Conservation (phyloP, 2,797 vertebrate species). For the Naso thynnoides region DNA sequence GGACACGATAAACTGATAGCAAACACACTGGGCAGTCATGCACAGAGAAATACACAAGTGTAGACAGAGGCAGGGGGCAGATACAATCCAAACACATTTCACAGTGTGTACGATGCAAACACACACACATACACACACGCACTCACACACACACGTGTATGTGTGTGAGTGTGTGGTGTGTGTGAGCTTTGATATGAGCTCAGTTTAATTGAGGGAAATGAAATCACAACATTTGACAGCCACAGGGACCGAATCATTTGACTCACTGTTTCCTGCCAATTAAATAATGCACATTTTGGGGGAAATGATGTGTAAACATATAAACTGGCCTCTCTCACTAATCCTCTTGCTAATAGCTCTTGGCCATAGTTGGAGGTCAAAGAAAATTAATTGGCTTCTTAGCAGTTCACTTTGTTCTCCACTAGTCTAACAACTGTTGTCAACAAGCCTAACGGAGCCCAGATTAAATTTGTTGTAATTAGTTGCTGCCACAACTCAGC, state of each 20-base stretch:
- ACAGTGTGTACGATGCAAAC: conserved; percentile 17
- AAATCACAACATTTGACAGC: conserved; percentile 54
- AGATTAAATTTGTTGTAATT: conserved; percentile 58
- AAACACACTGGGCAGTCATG: conserved; percentile 48
- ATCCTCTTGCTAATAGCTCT: conserved; percentile 44
- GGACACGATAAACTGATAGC: conserved; percentile 42
- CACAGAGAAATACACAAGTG: conserved; percentile 48
- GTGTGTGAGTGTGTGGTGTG: too few species aligned
- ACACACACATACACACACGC: conserved; percentile 3
- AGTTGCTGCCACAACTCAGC: conserved; percentile 35
- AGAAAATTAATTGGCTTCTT: conserved; percentile 47
- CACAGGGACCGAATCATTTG: conserved; percentile 42
- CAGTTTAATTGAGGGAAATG: conserved; percentile 59
- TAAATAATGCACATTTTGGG: conserved; percentile 58
- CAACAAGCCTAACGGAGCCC: conserved; percentile 39
- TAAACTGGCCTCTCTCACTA: conserved; percentile 43
- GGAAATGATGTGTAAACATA: conserved; percentile 57
- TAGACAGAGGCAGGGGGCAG: conserved; percentile 38
- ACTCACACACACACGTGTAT: too few species aligned
- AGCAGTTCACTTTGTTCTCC: conserved; percentile 52
- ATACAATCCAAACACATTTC: conserved; percentile 35
- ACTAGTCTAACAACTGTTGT: conserved; percentile 44
- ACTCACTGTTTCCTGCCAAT: conserved; percentile 55
- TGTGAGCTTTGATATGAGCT: conserved; percentile 50
- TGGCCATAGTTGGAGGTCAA: conserved; percentile 48